Evolutionary conservation across 2,888 invertebrate genomes (phyloP), one percentile per base, ranked within the genome.

Genomic region (Eupithecia abbreviata): DNA sequence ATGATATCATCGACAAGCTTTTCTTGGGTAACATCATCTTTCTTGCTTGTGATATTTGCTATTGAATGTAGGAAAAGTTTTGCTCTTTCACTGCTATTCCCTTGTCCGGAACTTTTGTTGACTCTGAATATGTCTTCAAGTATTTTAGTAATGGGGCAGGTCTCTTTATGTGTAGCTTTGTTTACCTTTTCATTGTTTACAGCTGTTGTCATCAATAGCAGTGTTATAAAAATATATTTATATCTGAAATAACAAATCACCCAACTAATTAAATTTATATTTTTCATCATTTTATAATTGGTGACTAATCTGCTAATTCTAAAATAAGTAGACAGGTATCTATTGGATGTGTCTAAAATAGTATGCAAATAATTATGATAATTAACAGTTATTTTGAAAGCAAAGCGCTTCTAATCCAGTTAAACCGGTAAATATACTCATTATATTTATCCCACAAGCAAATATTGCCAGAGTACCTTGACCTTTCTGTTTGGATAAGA

Each of bases 11-110:
- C 91, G 2, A 95, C 90, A 76, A 94, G 81, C 79, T 92, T 90
- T 75, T 93, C 93, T 83, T 94, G 90, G 65, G 87, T 87, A 77
- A 85, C 85, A 74, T 91, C 88, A 5, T 85, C 84, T 70, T 88
- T 88, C 51, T 87, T 88, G 71, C 89, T 87, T 41, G 90, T 88
- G 1, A 91, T 85, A 89, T 95, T 93, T 90, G 96, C 96, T 92
- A 96, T 95, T 51, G 96, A 92, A 85, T 96, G 90, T 12, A 93
- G 76, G 58, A 97, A 86, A 95, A 95, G 79, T 91, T 94, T 84
- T 90, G 96, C 90, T 95, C 96, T 85, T 94, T 96, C 86, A 93
- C 91, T 84, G 70, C 90, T 90, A 84, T 89, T 89, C 7, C 82
- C 82, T 12, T 85, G 85, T 30, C 87, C 85, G 18, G 86, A 90